Evolutionary conservation across 2,888 invertebrate species (phyloP).

Genomic region (Poecilobothrus nobilitatus): DNA sequence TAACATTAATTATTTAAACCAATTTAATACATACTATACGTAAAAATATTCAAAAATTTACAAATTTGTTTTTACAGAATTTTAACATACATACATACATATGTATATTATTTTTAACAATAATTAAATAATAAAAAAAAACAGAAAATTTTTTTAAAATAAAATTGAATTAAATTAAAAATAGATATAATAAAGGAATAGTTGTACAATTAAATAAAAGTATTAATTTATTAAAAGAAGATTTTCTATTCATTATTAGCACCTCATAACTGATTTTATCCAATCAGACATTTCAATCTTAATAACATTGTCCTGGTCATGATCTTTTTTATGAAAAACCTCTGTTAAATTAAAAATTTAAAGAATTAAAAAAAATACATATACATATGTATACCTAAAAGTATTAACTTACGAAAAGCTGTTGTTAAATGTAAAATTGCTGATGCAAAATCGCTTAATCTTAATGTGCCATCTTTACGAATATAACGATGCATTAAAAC

Average conservation of each 20-base stretch:
- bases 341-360: conserved; percentile 44
- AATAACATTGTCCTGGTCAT: conserved; percentile 68
- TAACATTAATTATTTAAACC: no score
- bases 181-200: neutral
- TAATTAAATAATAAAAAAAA: no score
- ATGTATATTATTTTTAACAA: no score
- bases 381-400: conserved; percentile 12
- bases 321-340: conserved; percentile 68
- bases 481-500: conserved; percentile 78
- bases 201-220: neutral
- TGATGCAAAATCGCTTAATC: conserved; percentile 87
- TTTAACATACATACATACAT: no score
- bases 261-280: conserved; percentile 41
- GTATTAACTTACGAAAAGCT: conserved; percentile 64
- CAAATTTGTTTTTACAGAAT: no score
- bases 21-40: no score
- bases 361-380: conserved; percentile 1
- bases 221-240: neutral
- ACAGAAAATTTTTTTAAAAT: no score
- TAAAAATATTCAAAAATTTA: no score
- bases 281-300: conserved; percentile 69
- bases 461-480: conserved; percentile 83
- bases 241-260: conserved; percentile 26
- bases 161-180: no score
- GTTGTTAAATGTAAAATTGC: conserved; percentile 81